Evolutionary conservation across 2,888 invertebrate species (phyloP), one percentile per base, ranked within the genome.

Genomic region (Oscheius sp.): DNA sequence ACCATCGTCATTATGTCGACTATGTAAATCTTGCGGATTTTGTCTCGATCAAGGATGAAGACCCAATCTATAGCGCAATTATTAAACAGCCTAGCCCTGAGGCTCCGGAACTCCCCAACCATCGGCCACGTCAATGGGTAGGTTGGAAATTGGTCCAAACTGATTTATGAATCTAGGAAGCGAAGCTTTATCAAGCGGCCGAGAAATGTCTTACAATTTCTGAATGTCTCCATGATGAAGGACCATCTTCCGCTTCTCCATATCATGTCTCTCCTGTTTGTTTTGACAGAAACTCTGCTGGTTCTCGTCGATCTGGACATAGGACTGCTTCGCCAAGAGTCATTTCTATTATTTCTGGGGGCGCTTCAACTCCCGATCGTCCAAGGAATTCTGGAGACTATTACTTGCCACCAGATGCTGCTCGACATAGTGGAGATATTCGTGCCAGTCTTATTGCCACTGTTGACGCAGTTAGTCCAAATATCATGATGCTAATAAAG

Each of bases 11-110:
- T 31, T 63, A 58, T 52, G 80, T 75, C 6, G 82, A 83, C 50
- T 83, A 83, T 53, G 83, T 83, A 55, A 83, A 83, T 69, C 74
- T 83, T 17, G 65, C 78, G 8, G 82, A 83, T 42, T 83, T 82
- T 61, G 79, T 79, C 20, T 73, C 76, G 27, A 78, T 83, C 45
- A 76, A 78, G 67, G 83, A 83, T 52, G 78, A 76, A 29, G 74
- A 77, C 17, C 45, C 61, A 1, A 69, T 79, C 37, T 83, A 83
- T 69, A 72, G 76, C 25, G 81, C 81, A 55, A 82, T 83, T 31
- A 74, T 81, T 48, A 81, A 82, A 33, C 52, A 52, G 20, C 42
- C 63, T 0, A 57, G 65, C 20, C 42, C 50, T 6, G 55, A 39
- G 48, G 68, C 74, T 6, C 82, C 82, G 17, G 63, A 70, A 10